phyloP scores from a whole-genome alignment of 2,113 vertebrate species.

The Rhinichthys klamathensis region DNA sequence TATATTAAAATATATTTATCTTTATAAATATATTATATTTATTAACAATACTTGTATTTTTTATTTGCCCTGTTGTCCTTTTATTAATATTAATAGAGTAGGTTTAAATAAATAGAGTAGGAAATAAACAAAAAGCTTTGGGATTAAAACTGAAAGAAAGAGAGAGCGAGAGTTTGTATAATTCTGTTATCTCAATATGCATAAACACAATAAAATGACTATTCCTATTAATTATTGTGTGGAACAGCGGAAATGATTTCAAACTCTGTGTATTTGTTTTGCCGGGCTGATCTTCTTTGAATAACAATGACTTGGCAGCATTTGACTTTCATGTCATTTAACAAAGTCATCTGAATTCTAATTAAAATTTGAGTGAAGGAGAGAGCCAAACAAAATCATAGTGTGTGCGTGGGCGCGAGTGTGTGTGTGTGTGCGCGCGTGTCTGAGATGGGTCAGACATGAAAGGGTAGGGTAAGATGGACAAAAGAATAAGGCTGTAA shows the following conservation, averaged over 20 bases:
- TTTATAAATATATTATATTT: too few relatives aligned
- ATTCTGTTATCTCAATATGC: neutral
- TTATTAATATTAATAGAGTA: too few relatives aligned
- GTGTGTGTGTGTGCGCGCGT: conserved; percentile 40
- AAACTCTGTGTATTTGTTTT: conserved; percentile 16
- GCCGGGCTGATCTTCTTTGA: neutral
- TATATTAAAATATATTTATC: too few relatives aligned
- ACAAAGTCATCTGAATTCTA: conserved; percentile 30
- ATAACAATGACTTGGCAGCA: conserved; percentile 27
- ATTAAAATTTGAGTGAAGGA: conserved; percentile 16
- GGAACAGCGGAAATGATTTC: neutral
- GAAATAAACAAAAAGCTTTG: neutral
- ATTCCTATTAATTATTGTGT: neutral
- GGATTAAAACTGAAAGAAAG: conserved; percentile 64
- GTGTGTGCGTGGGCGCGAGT: conserved; percentile 40
- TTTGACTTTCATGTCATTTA: conserved; percentile 34
- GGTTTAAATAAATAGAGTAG: too few relatives aligned
- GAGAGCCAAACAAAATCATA: conserved; percentile 43
- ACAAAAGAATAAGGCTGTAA: conserved; percentile 6
- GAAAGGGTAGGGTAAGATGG: neutral
- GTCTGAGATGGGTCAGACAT: conserved; percentile 29
- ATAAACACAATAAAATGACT: neutral
- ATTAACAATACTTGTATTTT: too few relatives aligned
- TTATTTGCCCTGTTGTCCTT: too few relatives aligned
- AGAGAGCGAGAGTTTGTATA: conserved; percentile 26